phyloP scores from a whole-genome alignment of 2,113 vertebrate species.

The Lagopus leucura region DNA sequence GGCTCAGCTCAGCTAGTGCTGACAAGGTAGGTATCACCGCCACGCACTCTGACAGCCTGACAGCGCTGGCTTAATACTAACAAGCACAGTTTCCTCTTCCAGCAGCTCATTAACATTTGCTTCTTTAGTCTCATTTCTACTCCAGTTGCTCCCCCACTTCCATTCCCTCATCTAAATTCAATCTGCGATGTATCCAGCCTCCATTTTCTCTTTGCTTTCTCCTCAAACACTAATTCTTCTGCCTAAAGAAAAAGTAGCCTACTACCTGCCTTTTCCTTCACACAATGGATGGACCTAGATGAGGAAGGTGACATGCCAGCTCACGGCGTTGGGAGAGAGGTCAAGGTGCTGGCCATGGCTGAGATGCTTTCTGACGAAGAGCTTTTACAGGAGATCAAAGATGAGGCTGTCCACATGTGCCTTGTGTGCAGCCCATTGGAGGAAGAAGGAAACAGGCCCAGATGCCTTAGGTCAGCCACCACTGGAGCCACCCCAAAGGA shows the following conservation, averaged over 20 bases:
- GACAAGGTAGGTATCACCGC: background rate
- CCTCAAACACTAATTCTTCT: background rate
- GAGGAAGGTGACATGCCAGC: background rate
- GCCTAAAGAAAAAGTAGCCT: background rate
- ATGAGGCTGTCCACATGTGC: background rate
- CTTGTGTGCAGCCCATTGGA: background rate
- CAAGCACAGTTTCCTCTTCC: background rate
- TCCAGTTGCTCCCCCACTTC: background rate
- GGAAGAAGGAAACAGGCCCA: background rate
- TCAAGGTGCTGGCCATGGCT: background rate
- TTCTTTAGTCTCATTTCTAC: background rate
- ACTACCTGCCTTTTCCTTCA: background rate
- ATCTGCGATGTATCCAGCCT: background rate
- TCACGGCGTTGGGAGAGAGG: background rate
- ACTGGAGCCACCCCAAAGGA: background rate
- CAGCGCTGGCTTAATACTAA: background rate
- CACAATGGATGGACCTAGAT: accelerated
- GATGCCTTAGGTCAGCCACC: background rate
- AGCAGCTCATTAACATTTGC: background rate
- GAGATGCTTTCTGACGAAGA: background rate
- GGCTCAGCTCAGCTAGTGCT: background rate
- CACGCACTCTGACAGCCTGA: background rate
- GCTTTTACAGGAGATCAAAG: background rate
- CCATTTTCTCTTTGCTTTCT: background rate
- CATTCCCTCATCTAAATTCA: background rate